Evolutionary conservation across 2,113 vertebrate species (phyloP).

Genomic region (Butorides virescens): DNA sequence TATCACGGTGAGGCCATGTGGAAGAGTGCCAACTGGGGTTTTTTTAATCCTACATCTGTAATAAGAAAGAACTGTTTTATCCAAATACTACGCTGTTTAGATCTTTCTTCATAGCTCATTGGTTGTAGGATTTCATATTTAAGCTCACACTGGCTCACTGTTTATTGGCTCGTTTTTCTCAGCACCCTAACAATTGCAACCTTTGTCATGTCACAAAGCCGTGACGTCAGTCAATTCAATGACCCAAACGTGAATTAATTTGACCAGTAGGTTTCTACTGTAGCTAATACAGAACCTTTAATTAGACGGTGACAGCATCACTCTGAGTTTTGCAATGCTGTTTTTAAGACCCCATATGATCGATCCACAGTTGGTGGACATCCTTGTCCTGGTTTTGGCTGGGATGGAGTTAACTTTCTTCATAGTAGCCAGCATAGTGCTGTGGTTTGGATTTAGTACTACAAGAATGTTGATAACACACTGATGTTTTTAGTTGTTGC

Average conservation of each 20-base stretch:
- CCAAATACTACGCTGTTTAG: background rate
- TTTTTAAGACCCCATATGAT: background rate
- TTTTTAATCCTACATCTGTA: background rate
- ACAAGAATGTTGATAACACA: too few relatives aligned
- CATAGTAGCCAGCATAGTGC: too few relatives aligned
- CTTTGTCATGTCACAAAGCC: background rate
- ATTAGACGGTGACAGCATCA: background rate
- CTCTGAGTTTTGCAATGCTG: background rate
- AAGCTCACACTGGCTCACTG: background rate
- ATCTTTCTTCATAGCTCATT: background rate
- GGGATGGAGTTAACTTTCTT: too few relatives aligned
- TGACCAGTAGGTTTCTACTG: background rate
- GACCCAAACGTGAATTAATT: background rate
- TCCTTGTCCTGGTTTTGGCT: too few relatives aligned
- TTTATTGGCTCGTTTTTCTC: background rate
- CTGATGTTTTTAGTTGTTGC: too few relatives aligned
- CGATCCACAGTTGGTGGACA: background rate
- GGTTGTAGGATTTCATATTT: background rate
- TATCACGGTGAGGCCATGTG: background rate
- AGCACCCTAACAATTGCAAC: background rate
- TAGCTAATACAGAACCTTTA: background rate
- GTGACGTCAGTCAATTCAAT: background rate
- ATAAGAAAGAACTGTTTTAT: background rate
- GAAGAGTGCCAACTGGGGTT: background rate
- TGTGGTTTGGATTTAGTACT: too few relatives aligned